These are phyloP conservation scores for Rhinichthys osculus DNA, from an alignment of 2,797 vertebrate genomes.

Conservation along the genomic window DNA sequence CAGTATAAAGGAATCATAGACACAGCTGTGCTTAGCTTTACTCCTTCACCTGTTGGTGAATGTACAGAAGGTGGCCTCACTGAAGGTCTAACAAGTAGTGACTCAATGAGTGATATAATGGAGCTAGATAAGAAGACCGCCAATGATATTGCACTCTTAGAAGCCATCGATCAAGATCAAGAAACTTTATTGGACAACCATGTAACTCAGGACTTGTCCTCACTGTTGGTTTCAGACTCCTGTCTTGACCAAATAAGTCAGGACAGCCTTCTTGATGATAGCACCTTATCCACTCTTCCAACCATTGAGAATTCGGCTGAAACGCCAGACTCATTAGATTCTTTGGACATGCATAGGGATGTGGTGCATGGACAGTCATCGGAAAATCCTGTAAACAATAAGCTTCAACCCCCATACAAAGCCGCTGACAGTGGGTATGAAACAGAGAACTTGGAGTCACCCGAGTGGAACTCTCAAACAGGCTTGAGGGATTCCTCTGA, in stretches of 20 bases:
- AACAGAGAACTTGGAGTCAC: slow-evolving; percentile 98
- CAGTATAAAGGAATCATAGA: slow-evolving; percentile 56
- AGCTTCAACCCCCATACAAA: slow-evolving; percentile 90
- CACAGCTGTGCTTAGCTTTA: slow-evolving; percentile 58
- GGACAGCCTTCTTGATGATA: slow-evolving; percentile 91
- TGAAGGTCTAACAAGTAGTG: slow-evolving; percentile 73
- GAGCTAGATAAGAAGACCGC: slow-evolving; percentile 62
- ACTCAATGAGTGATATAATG: slow-evolving; percentile 72
- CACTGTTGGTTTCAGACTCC: slow-evolving; percentile 77
- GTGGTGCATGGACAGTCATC: slow-evolving; percentile 79
- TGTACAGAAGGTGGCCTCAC: slow-evolving; percentile 54
- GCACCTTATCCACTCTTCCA: slow-evolving; percentile 78
- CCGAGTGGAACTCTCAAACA: slow-evolving; percentile 93
- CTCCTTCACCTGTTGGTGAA: slow-evolving; percentile 47
- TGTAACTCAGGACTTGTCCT: slow-evolving; percentile 68
- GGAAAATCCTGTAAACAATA: slow-evolving; percentile 75
- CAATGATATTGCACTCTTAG: slow-evolving; percentile 48
- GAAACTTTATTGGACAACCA: slow-evolving; percentile 69
- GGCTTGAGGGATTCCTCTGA: slow-evolving; percentile 73
- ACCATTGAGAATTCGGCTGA: slow-evolving; percentile 81
- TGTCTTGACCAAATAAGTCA: slow-evolving; percentile 90
- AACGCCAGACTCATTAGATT: slow-evolving; percentile 93
- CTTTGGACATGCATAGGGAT: slow-evolving; percentile 85
- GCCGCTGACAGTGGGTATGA: slow-evolving; percentile 98
- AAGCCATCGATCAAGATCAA: slow-evolving; percentile 70